phyloP scores from a whole-genome alignment of 2,888 invertebrate genomes.

The Saturnia pavonia region DNA sequence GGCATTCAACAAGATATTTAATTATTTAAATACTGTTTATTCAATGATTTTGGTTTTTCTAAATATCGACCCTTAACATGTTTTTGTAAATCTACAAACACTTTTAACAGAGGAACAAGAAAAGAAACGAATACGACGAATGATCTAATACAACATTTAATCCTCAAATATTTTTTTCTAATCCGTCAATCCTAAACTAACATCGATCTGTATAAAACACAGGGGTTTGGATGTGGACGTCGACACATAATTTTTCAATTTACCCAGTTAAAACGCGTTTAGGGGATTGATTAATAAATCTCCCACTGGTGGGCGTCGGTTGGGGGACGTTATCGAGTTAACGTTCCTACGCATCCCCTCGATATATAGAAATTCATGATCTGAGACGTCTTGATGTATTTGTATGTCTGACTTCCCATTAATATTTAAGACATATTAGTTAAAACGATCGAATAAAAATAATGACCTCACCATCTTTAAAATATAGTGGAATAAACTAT shows the following conservation, averaged over 20 bases:
- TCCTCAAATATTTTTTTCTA: slow-evolving; percentile 7
- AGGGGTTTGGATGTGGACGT: slow-evolving; percentile 34
- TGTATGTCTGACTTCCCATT: not conserved
- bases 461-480: not conserved
- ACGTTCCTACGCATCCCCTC: slow-evolving; percentile 45
- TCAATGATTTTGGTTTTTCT: not conserved
- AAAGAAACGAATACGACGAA: slow-evolving; percentile 7
- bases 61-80: not conserved
- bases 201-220: slow-evolving; percentile 13
- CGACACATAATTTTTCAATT: slow-evolving; percentile 75
- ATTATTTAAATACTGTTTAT: not conserved
- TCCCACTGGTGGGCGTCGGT: slow-evolving; percentile 42
- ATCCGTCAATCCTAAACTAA: slow-evolving; percentile 14
- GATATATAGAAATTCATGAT: slow-evolving; percentile 6
- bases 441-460: not conserved
- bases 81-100: not conserved
- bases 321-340: slow-evolving; percentile 70
- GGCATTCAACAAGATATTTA: not conserved
- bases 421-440: not conserved
- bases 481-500: not conserved
- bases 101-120: not conserved
- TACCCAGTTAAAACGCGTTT: slow-evolving; percentile 72
- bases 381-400: slow-evolving; percentile 10
- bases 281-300: slow-evolving; percentile 80
- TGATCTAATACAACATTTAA: slow-evolving; percentile 2